phyloP scores from a whole-genome alignment of 2,888 invertebrate genomes.

The Litoditis marina region DNA sequence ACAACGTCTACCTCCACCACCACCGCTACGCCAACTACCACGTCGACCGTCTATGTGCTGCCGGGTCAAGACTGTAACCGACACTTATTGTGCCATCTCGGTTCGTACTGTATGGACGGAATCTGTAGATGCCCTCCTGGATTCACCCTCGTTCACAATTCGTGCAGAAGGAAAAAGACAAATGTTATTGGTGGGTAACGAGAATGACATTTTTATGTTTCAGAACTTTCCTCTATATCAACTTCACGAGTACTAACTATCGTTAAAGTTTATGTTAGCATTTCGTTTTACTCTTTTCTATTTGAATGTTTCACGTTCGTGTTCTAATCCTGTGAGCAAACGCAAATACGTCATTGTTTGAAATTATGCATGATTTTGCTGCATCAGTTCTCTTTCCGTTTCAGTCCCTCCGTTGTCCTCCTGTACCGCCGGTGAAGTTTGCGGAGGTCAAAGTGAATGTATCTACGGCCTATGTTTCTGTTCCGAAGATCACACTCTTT shows the following conservation, averaged over 20 bases:
- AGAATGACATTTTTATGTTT: background rate
- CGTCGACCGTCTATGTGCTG: constrained; percentile 14
- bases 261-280: too few species aligned
- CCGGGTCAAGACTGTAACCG: constrained; percentile 27
- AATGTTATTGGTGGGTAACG: constrained; percentile 9
- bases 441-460: constrained; percentile 50
- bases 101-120: constrained; percentile 40
- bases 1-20: constrained; percentile 13
- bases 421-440: constrained; percentile 48
- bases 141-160: constrained; percentile 27
- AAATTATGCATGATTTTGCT: too few species aligned
- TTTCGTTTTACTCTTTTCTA: too few species aligned
- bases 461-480: constrained; percentile 51
- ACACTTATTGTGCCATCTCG: constrained; percentile 26
- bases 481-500: constrained; percentile 36
- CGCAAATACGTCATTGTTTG: too few species aligned
- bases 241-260: too few species aligned
- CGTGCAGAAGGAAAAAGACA: constrained; percentile 29
- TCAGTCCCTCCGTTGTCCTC: constrained; percentile 47
- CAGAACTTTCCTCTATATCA: background rate
- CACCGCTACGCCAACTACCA: constrained; percentile 1
- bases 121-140: constrained; percentile 44
- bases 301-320: too few species aligned
- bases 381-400: constrained; percentile 12
- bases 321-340: too few species aligned